These are phyloP conservation scores for Salvelinus namaycush DNA, from an alignment of 2,113 vertebrate species.

Conservation along the genomic window DNA sequence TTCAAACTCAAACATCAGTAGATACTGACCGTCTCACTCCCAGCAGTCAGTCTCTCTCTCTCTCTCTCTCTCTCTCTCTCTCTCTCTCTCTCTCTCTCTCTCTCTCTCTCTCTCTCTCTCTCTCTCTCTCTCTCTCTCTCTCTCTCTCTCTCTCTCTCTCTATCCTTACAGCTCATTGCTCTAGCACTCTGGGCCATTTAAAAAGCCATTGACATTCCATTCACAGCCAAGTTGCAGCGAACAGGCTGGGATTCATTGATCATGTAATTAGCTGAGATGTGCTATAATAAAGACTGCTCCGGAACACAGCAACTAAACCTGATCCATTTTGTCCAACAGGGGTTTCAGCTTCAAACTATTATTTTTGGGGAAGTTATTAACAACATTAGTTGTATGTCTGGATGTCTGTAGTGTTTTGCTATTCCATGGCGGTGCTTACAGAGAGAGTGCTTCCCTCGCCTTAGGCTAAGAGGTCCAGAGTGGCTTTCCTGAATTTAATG, in stretches of 20 bases:
- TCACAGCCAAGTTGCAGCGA: background rate
- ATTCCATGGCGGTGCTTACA: background rate
- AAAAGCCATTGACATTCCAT: constrained; percentile 6
- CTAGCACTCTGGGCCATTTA: background rate
- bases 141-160: background rate
- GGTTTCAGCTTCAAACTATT: background rate
- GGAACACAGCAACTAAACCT: too few relatives aligned
- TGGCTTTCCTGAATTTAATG: background rate
- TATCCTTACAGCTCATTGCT: background rate
- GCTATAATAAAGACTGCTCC: too few relatives aligned
- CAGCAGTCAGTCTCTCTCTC: background rate
- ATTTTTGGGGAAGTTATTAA: background rate
- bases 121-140: too few relatives aligned
- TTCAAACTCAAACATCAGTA: background rate
- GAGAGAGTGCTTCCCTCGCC: background rate
- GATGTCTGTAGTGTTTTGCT: too few relatives aligned
- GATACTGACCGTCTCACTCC: background rate
- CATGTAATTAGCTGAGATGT: constrained; percentile 1
- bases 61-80: too few relatives aligned
- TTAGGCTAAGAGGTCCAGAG: background rate
- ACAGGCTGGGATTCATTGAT: constrained; percentile 4
- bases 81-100: too few relatives aligned
- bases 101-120: too few relatives aligned
- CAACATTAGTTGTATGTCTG: background rate
- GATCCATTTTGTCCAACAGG: background rate